Conservation (phyloP, 2,113 vertebrate species). For the Eublepharis macularius region DNA sequence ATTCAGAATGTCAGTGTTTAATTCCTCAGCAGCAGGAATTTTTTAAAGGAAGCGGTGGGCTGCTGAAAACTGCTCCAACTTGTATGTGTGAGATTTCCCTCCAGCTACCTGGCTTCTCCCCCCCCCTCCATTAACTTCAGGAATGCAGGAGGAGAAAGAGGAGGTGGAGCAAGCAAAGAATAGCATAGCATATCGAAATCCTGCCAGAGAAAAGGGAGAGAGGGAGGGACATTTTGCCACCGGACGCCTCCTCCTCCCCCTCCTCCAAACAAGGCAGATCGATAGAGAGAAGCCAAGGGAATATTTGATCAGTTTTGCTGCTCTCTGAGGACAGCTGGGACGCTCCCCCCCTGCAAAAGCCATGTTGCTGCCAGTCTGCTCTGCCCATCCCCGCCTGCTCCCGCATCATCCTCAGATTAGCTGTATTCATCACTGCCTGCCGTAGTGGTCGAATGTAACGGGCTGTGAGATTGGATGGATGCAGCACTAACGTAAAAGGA, state of each 20-base stretch:
- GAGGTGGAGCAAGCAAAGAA: slow-evolving; percentile 31
- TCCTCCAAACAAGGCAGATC: slow-evolving; percentile 14
- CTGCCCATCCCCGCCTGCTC: neutral
- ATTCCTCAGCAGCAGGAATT: slow-evolving; percentile 43
- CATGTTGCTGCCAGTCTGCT: neutral
- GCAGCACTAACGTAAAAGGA: neutral
- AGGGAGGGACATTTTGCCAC: slow-evolving; percentile 22
- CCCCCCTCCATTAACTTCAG: slow-evolving; percentile 54
- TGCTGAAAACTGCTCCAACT: slow-evolving; percentile 59
- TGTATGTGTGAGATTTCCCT: slow-evolving; percentile 26
- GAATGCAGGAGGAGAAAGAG: slow-evolving; percentile 33
- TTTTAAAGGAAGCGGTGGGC: slow-evolving; percentile 10
- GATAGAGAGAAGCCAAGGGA: slow-evolving; percentile 19
- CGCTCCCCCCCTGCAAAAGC: neutral
- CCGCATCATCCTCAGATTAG: neutral
- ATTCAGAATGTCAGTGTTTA: slow-evolving; percentile 52
- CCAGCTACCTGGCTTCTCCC: slow-evolving; percentile 56
- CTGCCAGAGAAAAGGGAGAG: neutral
- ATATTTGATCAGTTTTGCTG: neutral
- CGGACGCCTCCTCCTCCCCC: slow-evolving; percentile 23
- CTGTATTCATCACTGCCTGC: slow-evolving; percentile 3
- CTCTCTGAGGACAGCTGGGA: neutral
- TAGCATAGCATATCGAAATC: slow-evolving; percentile 23
- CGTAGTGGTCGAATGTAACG: neutral
- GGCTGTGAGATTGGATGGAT: neutral